phyloP scores from a whole-genome alignment of 2,113 vertebrate species.

The Tetrax tetrax region DNA sequence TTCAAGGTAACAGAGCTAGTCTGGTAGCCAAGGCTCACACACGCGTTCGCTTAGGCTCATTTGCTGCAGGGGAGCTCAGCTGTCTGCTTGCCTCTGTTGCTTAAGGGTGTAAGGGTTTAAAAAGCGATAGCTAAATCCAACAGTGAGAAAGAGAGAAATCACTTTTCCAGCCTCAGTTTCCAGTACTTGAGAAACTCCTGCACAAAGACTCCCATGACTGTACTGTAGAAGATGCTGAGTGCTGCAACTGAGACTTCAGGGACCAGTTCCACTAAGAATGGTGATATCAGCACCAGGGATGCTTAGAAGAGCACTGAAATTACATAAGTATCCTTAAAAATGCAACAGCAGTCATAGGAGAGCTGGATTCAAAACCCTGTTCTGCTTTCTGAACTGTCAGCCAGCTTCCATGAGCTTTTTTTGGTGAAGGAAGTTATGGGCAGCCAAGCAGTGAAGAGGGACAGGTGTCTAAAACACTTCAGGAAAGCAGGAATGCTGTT shows the following conservation, averaged over 20 bases:
- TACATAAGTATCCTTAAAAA: not conserved
- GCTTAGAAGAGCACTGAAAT: not conserved
- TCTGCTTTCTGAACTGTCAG: not conserved
- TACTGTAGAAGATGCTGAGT: not conserved
- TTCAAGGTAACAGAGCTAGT: not conserved
- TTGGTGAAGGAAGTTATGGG: not conserved
- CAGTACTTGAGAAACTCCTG: not conserved
- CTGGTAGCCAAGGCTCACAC: not conserved
- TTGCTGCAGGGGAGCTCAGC: not conserved
- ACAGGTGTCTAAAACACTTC: not conserved
- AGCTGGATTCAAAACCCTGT: not conserved
- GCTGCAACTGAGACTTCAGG: not conserved
- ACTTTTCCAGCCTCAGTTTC: not conserved
- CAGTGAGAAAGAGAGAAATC: not conserved
- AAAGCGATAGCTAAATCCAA: not conserved
- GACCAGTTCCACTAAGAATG: not conserved
- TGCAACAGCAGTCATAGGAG: not conserved
- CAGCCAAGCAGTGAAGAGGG: not conserved
- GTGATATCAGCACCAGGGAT: not conserved
- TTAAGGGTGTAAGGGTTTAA: not conserved
- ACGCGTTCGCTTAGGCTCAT: not conserved
- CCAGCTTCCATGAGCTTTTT: not conserved
- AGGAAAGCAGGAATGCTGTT: not conserved
- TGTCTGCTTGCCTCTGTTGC: not conserved
- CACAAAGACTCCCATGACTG: not conserved